Evolutionary conservation across 1,140 invertebrate genomes (phyloP), one percentile per base, ranked within the genome.

Genomic region (Phenacoccus solenopsis): DNA sequence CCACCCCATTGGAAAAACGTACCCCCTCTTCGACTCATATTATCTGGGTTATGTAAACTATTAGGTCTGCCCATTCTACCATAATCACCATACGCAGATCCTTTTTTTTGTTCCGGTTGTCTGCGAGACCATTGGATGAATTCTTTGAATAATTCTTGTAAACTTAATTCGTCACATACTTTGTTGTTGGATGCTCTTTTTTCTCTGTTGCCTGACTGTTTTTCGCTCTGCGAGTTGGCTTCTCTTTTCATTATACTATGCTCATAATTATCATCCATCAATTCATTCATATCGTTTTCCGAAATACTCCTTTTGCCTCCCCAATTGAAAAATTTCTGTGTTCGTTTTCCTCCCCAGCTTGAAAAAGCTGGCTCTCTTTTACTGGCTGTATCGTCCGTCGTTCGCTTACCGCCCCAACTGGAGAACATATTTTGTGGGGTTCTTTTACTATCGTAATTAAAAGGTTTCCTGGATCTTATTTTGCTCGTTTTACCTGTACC

Each of bases 371-470:
- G 71, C 21, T 59, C 57, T 24, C 73, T 67, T 73, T 74, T 74
- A 78, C 13, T 76, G 77, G 32, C 75, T 74, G 77, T 76, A 76
- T 61, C 74, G 76, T 68, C 76, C 74, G 73, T 72, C 22, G 59
- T 75, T 30, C 72, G 67, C 59, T 74, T 72, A n/a, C 72, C 74
- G 16, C 70, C 72, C 70, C 69, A 70, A 61, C 67, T 72, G 0
- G 57, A 67, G 13, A 73, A 72, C n/a, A 56, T 69, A 16, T 69
- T 32, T 10, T 70, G 38, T n/a, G 69, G 71, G 32, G 69, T 70
- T 7, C 72, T 57, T 30, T 69, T 70, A 27, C 16, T 64, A 27
- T 64, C 59, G 59, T 27, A 24, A 27, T 64, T 64, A 24, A 24
- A 64, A 20, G 59, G 59, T 64, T 27, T 24, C 20, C 59, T 3